Evolutionary conservation across 2,113 vertebrate genomes (phyloP).

Genomic region (Pygoscelis antarcticus): DNA sequence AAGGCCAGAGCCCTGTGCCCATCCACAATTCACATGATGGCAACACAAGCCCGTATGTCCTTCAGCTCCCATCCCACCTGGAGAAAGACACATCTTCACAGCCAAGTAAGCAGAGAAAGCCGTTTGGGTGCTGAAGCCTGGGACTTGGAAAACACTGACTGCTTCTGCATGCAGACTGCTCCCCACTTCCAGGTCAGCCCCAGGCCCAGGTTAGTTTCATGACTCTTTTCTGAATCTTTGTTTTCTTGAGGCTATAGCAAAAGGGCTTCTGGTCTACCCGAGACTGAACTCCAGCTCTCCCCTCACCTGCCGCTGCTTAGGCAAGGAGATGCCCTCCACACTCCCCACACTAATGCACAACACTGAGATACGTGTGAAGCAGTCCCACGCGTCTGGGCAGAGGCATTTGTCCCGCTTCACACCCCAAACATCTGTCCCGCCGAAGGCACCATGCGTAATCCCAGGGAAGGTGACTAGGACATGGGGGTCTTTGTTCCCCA

Average conservation of each 20-base stretch:
- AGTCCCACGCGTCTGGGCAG: accelerated
- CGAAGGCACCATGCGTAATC: not conserved
- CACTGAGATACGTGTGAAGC: accelerated
- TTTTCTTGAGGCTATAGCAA: not conserved
- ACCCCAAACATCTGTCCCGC: not conserved
- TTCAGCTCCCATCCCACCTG: accelerated
- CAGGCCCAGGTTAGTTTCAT: not conserved
- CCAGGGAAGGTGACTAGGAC: not conserved
- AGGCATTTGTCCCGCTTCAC: not conserved
- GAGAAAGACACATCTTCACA: not conserved
- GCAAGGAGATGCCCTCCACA: not conserved
- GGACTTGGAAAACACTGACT: not conserved
- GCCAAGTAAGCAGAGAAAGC: not conserved
- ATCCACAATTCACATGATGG: accelerated
- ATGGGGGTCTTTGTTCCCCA: not conserved
- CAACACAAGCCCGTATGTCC: accelerated
- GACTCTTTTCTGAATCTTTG: not conserved
- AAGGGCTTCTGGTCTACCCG: not conserved
- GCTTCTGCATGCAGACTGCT: not conserved
- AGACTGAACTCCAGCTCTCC: not conserved
- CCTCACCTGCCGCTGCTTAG: not conserved
- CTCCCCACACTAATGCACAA: too few relatives aligned
- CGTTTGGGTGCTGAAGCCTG: not conserved
- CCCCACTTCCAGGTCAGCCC: not conserved
- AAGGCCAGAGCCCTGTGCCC: not conserved